These are phyloP conservation scores for Ecliptopera silaceata DNA, from an alignment of 2,888 invertebrate species.

Conservation along the genomic window DNA sequence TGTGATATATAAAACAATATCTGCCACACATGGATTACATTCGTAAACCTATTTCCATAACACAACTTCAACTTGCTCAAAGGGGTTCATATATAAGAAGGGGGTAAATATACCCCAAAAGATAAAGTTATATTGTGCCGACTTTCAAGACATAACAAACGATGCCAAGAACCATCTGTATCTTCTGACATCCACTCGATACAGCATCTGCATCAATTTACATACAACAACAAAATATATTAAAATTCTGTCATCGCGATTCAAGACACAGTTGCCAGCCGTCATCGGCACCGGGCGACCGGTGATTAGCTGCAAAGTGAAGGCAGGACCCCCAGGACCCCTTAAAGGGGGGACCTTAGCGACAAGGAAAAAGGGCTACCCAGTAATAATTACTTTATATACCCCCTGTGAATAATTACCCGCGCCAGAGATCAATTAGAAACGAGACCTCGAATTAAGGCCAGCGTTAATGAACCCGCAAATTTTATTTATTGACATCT, in stretches of 20 bases:
- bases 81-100: too few species aligned
- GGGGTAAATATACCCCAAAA: constrained; percentile 1
- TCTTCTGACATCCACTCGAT: constrained; percentile 32
- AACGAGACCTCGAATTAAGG: constrained; percentile 71
- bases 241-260: constrained; percentile 79
- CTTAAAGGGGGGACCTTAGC: constrained; percentile 46
- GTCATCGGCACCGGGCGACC: constrained; percentile 77
- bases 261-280: constrained; percentile 74
- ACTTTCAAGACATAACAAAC: constrained; percentile 25
- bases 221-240: constrained; percentile 79
- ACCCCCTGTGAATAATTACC: constrained; percentile 82
- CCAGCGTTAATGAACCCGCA: constrained; percentile 69
- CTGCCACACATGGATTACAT: neutral
- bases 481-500: constrained; percentile 61
- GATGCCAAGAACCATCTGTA: constrained; percentile 31
- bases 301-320: constrained; percentile 65
- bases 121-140: constrained; percentile 14
- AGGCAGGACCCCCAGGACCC: constrained; percentile 26
- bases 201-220: constrained; percentile 71
- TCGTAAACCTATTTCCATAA: neutral
- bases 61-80: neutral
- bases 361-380: constrained; percentile 82
- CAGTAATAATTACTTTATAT: constrained; percentile 80
- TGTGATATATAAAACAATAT: neutral
- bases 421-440: constrained; percentile 76